Percentiles rank a stretch among this genome's conserved stretches.
phyloP scores from a whole-genome alignment of 2,113 vertebrate species.

The Gobio gobio region DNA sequence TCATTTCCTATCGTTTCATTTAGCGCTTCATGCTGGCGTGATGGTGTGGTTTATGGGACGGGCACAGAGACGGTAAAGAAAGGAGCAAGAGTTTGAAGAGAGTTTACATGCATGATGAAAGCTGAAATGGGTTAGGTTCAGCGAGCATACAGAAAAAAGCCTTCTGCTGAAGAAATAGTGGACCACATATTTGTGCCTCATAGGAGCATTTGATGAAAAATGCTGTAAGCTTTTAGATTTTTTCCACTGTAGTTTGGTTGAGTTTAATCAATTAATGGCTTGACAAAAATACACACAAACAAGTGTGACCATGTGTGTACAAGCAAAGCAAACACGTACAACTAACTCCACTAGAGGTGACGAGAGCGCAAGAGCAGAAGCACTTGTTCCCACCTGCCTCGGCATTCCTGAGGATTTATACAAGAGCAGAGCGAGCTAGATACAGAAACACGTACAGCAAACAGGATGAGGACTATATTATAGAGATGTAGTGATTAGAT shows the following conservation, averaged over 20 bases:
- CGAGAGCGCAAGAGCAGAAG: constrained; percentile 6
- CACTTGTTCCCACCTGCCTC: constrained; percentile 66
- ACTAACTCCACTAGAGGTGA: not conserved
- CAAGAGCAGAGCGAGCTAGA: constrained; percentile 26
- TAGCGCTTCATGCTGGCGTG: constrained; percentile 62
- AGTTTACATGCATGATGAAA: not conserved
- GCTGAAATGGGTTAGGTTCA: not conserved
- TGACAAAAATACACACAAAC: not conserved
- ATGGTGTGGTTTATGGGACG: constrained; percentile 58
- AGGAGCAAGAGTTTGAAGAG: constrained; percentile 44
- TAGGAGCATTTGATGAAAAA: not conserved
- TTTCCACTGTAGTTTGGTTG: not conserved
- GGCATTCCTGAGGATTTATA: constrained; percentile 54
- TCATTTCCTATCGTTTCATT: constrained; percentile 63
- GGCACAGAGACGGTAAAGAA: constrained; percentile 41
- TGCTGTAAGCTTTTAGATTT: not conserved
- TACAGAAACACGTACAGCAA: constrained; percentile 18
- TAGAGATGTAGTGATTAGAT: constrained; percentile 29
- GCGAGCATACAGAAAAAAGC: not conserved
- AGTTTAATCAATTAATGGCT: not conserved
- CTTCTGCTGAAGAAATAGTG: not conserved
- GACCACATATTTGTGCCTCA: not conserved
- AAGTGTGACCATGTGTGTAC: not conserved
- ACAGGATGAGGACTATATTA: constrained; percentile 38
- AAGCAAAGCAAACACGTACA: not conserved